A percentile compares a stretch with the other conserved stretches of the same genome.
These are phyloP conservation scores for Mycteria americana DNA, from an alignment of 2,797 vertebrate species.

Conservation along the genomic window DNA sequence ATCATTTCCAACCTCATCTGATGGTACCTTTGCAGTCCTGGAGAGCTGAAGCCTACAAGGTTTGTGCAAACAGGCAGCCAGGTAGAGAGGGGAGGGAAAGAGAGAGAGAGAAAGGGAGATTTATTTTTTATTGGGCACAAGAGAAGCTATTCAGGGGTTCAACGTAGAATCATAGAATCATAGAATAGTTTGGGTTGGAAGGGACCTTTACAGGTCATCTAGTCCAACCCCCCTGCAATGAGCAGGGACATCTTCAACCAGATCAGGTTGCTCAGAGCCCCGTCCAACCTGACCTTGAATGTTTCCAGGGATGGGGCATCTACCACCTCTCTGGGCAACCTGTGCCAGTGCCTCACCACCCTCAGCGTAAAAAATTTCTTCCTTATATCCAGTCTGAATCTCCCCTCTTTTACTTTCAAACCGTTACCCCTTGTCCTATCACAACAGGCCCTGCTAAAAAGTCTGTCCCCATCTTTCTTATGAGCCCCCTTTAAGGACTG, in stretches of 20 bases:
- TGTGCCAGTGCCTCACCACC: neutral
- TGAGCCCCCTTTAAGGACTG: neutral
- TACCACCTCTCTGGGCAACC: neutral
- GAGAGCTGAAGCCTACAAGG: neutral
- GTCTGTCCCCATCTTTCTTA: neutral
- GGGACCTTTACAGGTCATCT: neutral
- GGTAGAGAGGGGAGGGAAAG: too few species aligned
- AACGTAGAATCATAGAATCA: neutral
- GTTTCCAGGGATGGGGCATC: neutral
- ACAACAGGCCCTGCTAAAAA: neutral
- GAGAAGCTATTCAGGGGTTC: neutral
- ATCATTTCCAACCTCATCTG: neutral
- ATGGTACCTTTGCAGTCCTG: neutral
- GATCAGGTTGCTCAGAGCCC: neutral
- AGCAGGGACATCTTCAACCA: neutral
- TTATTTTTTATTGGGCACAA: neutral
- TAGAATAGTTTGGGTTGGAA: neutral
- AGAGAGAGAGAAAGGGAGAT: neutral
- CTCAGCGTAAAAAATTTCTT: neutral
- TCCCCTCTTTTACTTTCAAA: neutral
- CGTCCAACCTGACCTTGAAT: neutral
- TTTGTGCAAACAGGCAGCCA: neutral
- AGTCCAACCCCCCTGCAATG: neutral
- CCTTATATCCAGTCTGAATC: neutral
- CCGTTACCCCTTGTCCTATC: neutral